Evolutionary conservation across 2,113 vertebrate species (phyloP), one percentile per base, ranked within the genome.

Genomic region (Euleptes europaea): DNA sequence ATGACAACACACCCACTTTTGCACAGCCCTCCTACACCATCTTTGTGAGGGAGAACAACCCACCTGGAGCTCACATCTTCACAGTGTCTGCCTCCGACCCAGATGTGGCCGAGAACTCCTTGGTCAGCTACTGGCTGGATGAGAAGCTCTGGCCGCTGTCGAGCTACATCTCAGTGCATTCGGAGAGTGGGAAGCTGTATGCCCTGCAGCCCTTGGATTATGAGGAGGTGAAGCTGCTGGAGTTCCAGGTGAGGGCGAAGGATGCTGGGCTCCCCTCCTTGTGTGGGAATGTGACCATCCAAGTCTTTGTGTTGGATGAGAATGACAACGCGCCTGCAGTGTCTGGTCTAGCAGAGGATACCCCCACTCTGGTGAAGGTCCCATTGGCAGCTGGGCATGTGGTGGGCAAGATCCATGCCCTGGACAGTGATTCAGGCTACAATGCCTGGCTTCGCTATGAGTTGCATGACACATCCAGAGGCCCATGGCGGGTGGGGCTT

Each of bases 1-100:
- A 96, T 83, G 97, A 98, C 78, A 97, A 97, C 40, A 91, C 94
- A 54, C 96, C 95, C 1, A 49, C 92, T 89, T 93, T 91, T 93
- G 15, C 47, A 21, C 93, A 94, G 96, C 97, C 90, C 1, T 88
- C 93, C 91, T 95, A 95, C 83, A 95, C 91, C 5, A 92, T 95
- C 74, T 93, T 93, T 78, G 86, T 90, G 76, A 92, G 86, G 78
- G 96, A 96, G 90, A 95, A 84, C 90, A 94, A 96, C 87, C 77
- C 78, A 60, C 88, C 94, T 9, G 95, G 96, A 1, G 85, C 91
- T 33, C 80, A 96, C 72, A 92, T 98, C 51, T 92, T 94, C 82
- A 95, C 90, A 0, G 40, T 97, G 26, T 91, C 89, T 33, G 95
- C 94, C 65, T 80, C 74, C 28, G 95, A 95, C 78, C 75, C 90